Base-by-base conservation (phyloP, 2,113 vertebrate genomes). In the Turnix velox region DNA sequence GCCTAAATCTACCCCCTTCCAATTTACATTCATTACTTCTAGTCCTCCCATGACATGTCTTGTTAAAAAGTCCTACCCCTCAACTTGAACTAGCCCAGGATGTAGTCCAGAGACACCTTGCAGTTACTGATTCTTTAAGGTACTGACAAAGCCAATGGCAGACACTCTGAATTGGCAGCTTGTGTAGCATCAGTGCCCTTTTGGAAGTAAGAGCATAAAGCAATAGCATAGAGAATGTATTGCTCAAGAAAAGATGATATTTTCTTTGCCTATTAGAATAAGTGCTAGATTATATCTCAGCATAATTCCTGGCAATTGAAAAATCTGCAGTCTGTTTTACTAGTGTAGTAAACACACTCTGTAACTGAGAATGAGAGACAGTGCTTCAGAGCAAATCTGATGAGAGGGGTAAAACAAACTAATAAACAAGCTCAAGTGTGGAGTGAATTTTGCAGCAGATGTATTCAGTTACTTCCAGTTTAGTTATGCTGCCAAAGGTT, bases 241-340 rank as follows among this genome's bases (percentile, higher is more conserved):
- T 61, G 15, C 42, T 55, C 1, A 1, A 37, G 14, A 15, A 39
- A 74, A 75, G 25, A 28, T 42, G 16, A 4, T 49, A 30, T 35
- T 63, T 76, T 87, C 20, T 14, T 90, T 22, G 33, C 10, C 16
- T 65, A 1, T 45, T 37, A 52, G 35, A 79, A 35, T 18, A 6
- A 89, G 4, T 1, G 1, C 12, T 65, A 30, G 45, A 22, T 65
- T 1, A 0, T 43, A 55, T 67, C 13, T 78, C 12, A 2, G 9
- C 16, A 7, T 49, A 31, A 66, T 77, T 48, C 3, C 1, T 69
- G 58, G 43, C 23, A 57, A 19, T 18, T 18, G 37, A 54, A 35
- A 18, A n/a, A 35, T 46, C 7, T 43, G 8, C n/a, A 42, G 20
- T 31, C 30, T 84, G 12, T n/a, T 88, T 30, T 68, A 30, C 18